Evolutionary conservation across 2,888 invertebrate genomes (phyloP).

Genomic region (Conchocele bisecta): DNA sequence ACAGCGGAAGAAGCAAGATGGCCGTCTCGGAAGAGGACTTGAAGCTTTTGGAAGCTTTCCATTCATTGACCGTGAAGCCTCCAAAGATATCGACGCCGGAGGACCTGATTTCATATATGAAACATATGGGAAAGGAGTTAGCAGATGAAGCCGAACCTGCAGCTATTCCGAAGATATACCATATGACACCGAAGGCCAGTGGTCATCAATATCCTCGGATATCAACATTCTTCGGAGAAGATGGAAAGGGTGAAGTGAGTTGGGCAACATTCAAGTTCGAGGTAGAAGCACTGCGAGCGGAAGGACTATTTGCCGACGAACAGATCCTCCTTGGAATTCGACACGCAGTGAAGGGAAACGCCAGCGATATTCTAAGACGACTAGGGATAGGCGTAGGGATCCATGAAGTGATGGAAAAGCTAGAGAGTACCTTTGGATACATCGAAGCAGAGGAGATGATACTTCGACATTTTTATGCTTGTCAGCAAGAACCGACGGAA

Average conservation of each 20-base stretch:
- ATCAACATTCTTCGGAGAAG: conserved; percentile 24
- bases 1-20: no score
- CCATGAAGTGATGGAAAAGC: neutral
- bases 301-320: conserved; percentile 4
- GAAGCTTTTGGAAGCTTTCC: no score
- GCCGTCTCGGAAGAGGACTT: no score
- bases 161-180: no score
- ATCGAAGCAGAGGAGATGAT: conserved; percentile 11
- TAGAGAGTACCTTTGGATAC: conserved; percentile 7
- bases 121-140: no score
- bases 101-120: no score
- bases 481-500: neutral
- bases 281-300: conserved; percentile 1
- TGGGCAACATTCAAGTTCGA: conserved; percentile 7
- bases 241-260: conserved; percentile 9
- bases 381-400: neutral
- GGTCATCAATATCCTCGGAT: conserved; percentile 6
- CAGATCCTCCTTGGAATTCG: conserved; percentile 1
- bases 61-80: no score
- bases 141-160: no score
- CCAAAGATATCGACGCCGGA: no score
- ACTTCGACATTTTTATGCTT: conserved; percentile 4
- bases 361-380: conserved; percentile 14
- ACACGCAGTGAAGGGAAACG: conserved; percentile 13
- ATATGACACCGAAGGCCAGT: no score